Percentiles rank a stretch among this genome's conserved stretches.
These are phyloP conservation scores for Marronus borbonicus DNA, from an alignment of 2,888 invertebrate genomes.

Conservation along the genomic window DNA sequence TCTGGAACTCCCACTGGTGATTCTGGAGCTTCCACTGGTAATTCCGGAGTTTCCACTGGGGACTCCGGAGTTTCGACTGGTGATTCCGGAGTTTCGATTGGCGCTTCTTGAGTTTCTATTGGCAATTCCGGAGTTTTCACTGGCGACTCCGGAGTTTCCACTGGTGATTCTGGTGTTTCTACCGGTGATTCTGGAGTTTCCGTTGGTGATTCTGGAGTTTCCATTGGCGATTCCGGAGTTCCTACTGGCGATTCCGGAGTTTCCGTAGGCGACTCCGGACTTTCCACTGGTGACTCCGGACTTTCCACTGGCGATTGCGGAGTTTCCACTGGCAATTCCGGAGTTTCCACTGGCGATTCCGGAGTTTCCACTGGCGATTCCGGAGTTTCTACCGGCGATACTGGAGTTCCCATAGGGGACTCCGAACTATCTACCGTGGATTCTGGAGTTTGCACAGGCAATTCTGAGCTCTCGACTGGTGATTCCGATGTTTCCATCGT, in stretches of 20 bases:
- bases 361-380: neutral
- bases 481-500: constrained; percentile 13
- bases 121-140: constrained; percentile 22
- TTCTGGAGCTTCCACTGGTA: constrained; percentile 12
- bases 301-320: neutral
- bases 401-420: constrained; percentile 5
- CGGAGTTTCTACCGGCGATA: constrained; percentile 1
- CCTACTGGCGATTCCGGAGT: neutral
- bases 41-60: neutral
- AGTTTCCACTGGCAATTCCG: neutral
- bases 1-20: constrained; percentile 1
- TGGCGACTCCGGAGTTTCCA: neutral
- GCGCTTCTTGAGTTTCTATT: constrained; percentile 9
- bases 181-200: constrained; percentile 10
- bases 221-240: constrained; percentile 2
- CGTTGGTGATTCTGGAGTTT: neutral
- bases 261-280: neutral
- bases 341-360: neutral
- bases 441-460: constrained; percentile 4
- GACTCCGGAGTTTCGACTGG: constrained; percentile 7
- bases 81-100: constrained; percentile 20
- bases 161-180: constrained; percentile 6
- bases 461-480: constrained; percentile 23
- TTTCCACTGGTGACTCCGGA: neutral
- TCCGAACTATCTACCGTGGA: neutral